Conservation (phyloP, 2,888 invertebrate genomes). For the Rhopalosiphum nymphaeae region DNA sequence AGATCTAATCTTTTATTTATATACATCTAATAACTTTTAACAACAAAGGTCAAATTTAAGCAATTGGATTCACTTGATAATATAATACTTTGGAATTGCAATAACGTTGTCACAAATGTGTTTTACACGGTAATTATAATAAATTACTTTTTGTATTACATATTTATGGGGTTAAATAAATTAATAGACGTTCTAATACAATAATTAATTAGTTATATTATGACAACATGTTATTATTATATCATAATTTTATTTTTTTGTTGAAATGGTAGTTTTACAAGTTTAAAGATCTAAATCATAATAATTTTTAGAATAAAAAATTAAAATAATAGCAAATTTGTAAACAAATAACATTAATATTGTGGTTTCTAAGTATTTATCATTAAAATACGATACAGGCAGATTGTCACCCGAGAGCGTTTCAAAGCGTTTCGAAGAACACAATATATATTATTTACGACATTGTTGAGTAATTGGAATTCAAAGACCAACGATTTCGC, state of each 20-base stretch:
- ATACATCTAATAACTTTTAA: conserved; percentile 11
- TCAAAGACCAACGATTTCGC: background rate
- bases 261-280: background rate
- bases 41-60: background rate
- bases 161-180: background rate
- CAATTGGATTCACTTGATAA: conserved; percentile 6
- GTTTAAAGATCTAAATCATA: background rate
- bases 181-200: background rate
- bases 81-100: background rate
- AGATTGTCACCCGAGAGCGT: background rate
- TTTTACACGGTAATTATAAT: background rate
- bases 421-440: background rate
- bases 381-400: background rate
- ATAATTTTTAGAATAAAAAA: background rate
- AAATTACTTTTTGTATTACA: background rate
- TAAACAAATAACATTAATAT: background rate
- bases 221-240: background rate
- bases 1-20: conserved; percentile 39
- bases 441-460: background rate
- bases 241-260: background rate
- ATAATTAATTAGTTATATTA: background rate
- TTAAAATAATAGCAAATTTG: background rate
- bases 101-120: background rate
- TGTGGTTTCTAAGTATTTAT: background rate
- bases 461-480: background rate